Base-by-base conservation (phyloP, 2,797 vertebrate species). In the Linurgus olivaceus region DNA sequence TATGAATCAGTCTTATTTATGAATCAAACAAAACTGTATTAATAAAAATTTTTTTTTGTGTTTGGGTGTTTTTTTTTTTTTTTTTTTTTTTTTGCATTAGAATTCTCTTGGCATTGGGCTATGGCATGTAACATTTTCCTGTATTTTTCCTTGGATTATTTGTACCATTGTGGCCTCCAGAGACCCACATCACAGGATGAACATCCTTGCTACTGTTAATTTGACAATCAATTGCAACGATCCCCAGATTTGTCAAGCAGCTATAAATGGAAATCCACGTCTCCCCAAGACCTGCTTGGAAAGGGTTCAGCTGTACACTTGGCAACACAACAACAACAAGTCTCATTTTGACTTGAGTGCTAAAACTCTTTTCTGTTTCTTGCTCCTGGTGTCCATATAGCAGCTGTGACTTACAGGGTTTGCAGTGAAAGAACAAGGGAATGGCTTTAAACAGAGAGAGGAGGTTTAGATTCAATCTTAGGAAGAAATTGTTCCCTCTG, bases 371-470 rank as follows among this genome's bases (percentile, higher is more conserved):
- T 59, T 45, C 42, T 61, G 21, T 65, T 78, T 48, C 52, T 59
- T 9, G 1, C 10, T 38, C 15, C 9, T 25, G 2, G 0, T 4
- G 25, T 26, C 19, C 6, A 0, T 15, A 5, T 4, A 13, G 37
- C 35, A 55, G n/a, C 47, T 0, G 0, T 11, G 31, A 21, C 6
- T 48, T 25, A 33, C 35, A 47, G 47, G 3, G 11, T 18, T 6
- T 31, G 35, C 25, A 47, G 40, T 19, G 55, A 26, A 47, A 31
- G n/a, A 61, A 21, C 29, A 47, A 31, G 9, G 25, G 14, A 47
- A 54, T 26, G 29, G 17, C 17, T 62, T 62, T 26, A 70, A 70
- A 55, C 17, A 40, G 38, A 70, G 25, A 40, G 17, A 33, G 17
- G 2, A 70, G 7, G 13, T 62, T 61, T 12, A 40, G 33, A 28